These are phyloP conservation scores for Drosophila paranaensis DNA, from an alignment of 2,888 invertebrate species.

Conservation along the genomic window DNA sequence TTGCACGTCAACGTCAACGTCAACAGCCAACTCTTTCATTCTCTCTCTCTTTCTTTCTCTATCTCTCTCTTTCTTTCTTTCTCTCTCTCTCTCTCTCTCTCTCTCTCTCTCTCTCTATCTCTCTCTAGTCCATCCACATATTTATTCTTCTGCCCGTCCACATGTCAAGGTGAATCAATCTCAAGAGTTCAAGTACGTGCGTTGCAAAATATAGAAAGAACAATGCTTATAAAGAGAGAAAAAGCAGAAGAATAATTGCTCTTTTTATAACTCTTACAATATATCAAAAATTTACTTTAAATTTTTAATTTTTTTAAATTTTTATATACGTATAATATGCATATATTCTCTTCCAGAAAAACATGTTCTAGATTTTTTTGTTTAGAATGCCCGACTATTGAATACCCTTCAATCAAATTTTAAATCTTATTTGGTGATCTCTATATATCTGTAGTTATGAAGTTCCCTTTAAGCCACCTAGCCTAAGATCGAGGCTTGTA, in stretches of 20 bases:
- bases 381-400: neutral
- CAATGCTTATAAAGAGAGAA: neutral
- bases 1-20: neutral
- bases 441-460: too few species aligned
- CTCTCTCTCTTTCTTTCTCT: neutral
- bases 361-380: neutral
- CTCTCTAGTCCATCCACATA: neutral
- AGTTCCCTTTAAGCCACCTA: too few species aligned
- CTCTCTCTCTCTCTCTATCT: neutral
- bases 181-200: neutral
- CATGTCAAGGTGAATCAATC: constrained; percentile 4
- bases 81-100: neutral
- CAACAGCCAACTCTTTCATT: neutral
- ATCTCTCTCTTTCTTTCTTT: neutral
- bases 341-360: neutral
- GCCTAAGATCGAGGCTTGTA: neutral
- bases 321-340: neutral
- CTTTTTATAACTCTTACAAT: neutral
- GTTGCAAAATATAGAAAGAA: neutral
- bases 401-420: neutral
- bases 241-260: neutral
- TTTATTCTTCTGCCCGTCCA: neutral
- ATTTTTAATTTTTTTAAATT: neutral
- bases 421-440: too few species aligned
- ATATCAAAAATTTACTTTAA: neutral